Base-by-base conservation (phyloP, 2,797 vertebrate genomes). In the Sebastes oblongus region DNA sequence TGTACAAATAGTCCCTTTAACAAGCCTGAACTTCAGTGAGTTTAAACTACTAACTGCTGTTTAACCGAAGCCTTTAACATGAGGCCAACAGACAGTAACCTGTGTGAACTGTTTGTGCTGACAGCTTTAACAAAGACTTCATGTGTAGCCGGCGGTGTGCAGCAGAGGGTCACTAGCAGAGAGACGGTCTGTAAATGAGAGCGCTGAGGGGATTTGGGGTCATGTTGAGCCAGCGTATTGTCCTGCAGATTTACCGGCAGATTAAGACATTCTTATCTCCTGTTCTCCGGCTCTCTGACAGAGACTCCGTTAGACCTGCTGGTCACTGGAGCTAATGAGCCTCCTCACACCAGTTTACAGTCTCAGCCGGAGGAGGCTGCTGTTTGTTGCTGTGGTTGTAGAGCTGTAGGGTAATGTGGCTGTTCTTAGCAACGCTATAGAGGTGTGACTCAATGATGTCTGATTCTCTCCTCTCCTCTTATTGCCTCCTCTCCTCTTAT, bases 201-300 rank as follows among this genome's bases (percentile, higher is more conserved):
- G 80, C 79, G 42, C 86, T 72, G 73, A 80, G 34, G 61, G 86
- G 88, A 81, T 89, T 89, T 83, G 77, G 86, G 70, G 42, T 92
- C 82, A 78, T 88, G 87, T 80, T 18, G 87, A 89, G 86, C 42
- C 36, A 64, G 39, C 36, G 67, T 80, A 79, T 88, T 88, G 88
- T 90, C 75, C 85, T 42, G 68, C 12, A 87, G 92, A 76, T 80
- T 90, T 87, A 85, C 62, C 1, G 71, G 68, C 67, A 81, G 87
- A 93, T 92, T 89, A 91, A 85, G 70, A 14, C 82, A 50, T 83
- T 88, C 89, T 89, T 78, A 90, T 89, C 84, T 88, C 65, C 70
- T 3, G 62, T 39, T 14, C 65, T 78, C 54, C 64, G 25, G 1
- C 76, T 68, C 60, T 0, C 81, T 77, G 0, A 30, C 56, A 14